Conservation (phyloP, 2,888 invertebrate species). For the Sialis lutaria region DNA sequence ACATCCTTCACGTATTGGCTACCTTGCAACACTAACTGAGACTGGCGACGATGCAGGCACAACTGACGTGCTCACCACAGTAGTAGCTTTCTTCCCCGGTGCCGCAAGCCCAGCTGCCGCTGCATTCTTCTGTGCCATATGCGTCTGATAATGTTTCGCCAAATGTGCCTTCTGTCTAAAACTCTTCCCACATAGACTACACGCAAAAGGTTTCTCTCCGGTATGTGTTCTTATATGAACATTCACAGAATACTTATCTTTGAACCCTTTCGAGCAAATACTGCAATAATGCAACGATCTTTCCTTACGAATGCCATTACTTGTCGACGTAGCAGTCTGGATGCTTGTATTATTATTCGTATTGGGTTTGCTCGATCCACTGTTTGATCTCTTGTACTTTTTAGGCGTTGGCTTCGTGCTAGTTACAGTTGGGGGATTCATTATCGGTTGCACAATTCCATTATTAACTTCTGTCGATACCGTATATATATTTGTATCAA, state of each 20-base stretch:
- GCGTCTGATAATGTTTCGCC: constrained; percentile 86
- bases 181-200: constrained; percentile 83
- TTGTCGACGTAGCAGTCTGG: constrained; percentile 36
- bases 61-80: background rate
- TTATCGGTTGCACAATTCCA: constrained; percentile 21
- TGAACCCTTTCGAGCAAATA: constrained; percentile 86
- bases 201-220: constrained; percentile 93
- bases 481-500: constrained; percentile 36
- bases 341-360: constrained; percentile 13
- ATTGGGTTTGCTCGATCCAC: constrained; percentile 11
- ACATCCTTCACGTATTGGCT: background rate
- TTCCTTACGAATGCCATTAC: constrained; percentile 65
- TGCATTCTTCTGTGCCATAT: constrained; percentile 69
- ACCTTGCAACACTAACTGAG: background rate
- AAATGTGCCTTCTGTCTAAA: constrained; percentile 84
- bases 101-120: constrained; percentile 41
- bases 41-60: background rate
- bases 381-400: constrained; percentile 49
- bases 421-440: constrained; percentile 38
- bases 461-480: constrained; percentile 22
- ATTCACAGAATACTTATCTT: constrained; percentile 93
- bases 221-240: constrained; percentile 96
- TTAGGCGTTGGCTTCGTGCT: constrained; percentile 45
- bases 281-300: constrained; percentile 80
- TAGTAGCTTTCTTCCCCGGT: constrained; percentile 14